Base-by-base conservation (phyloP, 2,888 invertebrate genomes). In the Cosmorhoe ocellata region DNA sequence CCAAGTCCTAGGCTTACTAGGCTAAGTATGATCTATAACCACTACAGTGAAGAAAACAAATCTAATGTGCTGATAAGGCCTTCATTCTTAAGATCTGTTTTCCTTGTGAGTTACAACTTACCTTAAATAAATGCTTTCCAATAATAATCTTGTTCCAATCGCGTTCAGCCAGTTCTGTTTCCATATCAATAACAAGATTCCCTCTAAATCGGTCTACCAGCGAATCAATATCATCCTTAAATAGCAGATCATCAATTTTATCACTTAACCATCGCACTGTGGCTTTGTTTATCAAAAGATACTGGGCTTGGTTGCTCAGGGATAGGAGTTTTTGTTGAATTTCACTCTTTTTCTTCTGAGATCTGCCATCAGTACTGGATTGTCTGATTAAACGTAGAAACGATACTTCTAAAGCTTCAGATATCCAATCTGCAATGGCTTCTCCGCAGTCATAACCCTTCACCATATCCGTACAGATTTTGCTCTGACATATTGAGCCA, bases 361-460 rank as follows among this genome's bases (percentile, higher is more conserved):
- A 47, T 62, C 90, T 79, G 10, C 70, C 72, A 28, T 85, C 80
- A 1, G 71, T 73, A 54, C 65, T 71, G 9, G 84, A 90, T 72
- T 96, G 95, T 63, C 91, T 91, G 27, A 96, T 80, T 27, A 97
- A 81, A 61, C 95, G 91, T 30, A 96, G 71, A 41, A 94, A 96
- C 0, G 94, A 91, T 42, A 91, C 79, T 56, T 92, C 92, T 50
- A 98, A 80, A 32, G 93, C 95, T 60, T 92, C 86, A 49, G 94
- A 93, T 30, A 99, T 87, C 98, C 98, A 99, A 44, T 92, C 84
- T 0, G 95, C 94, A 0, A 95, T 94, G 56, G 92, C 92, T 45
- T 95, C 92, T 0, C 98, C 98, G 80, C 97, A 98, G 75, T 98
- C 98, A 58, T 92, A 88, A 0, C 96, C 97, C 66, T 93, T 91